Evolutionary conservation across 2,888 invertebrate species (phyloP).

Genomic region (Blastobasis adustella): DNA sequence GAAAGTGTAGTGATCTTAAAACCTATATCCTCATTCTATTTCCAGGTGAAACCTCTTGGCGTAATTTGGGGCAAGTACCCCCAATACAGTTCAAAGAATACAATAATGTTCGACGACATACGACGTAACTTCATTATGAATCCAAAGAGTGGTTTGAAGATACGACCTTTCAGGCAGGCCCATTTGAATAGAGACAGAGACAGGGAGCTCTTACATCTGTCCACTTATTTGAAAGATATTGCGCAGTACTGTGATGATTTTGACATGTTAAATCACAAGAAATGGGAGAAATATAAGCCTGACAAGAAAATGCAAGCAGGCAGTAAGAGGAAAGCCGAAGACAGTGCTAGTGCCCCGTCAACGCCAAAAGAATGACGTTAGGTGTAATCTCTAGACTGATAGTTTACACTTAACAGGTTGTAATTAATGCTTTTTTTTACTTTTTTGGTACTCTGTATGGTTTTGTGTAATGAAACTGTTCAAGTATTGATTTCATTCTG

Average conservation of each 20-base stretch:
- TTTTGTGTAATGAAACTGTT: no score
- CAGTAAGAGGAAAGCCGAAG: conserved; percentile 66
- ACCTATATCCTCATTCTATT: conserved; percentile 5
- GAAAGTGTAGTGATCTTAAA: no score
- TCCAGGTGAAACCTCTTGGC: conserved; percentile 92
- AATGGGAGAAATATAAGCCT: conserved; percentile 90
- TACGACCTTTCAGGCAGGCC: conserved; percentile 92
- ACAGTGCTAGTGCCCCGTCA: conserved; percentile 42
- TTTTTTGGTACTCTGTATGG: no score
- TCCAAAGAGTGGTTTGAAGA: conserved; percentile 93
- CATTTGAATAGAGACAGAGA: conserved; percentile 91
- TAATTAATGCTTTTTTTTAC: no score
- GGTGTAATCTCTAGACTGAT: conserved; percentile 4
- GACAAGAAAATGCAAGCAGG: conserved; percentile 47
- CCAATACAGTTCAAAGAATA: conserved; percentile 92
- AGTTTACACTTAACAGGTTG: no score
- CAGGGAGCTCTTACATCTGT: conserved; percentile 85
- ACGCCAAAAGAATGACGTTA: conserved; percentile 56
- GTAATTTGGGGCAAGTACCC: conserved; percentile 97
- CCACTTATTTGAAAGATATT: conserved; percentile 88
- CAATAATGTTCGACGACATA: conserved; percentile 98
- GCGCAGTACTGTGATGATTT: conserved; percentile 88
- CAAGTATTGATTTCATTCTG: no score
- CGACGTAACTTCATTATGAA: conserved; percentile 98
- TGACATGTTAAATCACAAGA: conserved; percentile 87